phyloP scores from a whole-genome alignment of 2,888 invertebrate species.

The Petrophora chlorosata region DNA sequence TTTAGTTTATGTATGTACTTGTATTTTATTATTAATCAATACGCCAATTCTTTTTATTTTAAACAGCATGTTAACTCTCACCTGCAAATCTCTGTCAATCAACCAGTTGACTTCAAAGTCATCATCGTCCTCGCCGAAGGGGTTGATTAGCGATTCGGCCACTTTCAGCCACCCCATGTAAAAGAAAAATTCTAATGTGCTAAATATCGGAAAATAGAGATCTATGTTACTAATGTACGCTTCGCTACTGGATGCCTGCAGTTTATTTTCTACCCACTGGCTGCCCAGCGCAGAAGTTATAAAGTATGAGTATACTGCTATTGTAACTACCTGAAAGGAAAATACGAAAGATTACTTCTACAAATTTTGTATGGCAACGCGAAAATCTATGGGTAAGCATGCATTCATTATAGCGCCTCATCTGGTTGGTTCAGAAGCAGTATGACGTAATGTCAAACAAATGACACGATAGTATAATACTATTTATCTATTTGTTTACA shows the following conservation, averaged over 20 bases:
- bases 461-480: too few species aligned
- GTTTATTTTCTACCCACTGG: constrained; percentile 90
- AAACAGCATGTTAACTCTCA: constrained; percentile 52
- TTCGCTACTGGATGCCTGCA: constrained; percentile 49
- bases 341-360: too few species aligned
- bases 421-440: too few species aligned
- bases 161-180: constrained; percentile 97
- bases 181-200: constrained; percentile 93
- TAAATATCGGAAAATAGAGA: constrained; percentile 95
- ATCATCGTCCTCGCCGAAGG: constrained; percentile 96
- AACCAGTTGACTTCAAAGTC: constrained; percentile 97
- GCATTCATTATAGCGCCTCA: too few species aligned
- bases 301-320: constrained; percentile 96
- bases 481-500: too few species aligned
- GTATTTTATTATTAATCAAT: too few species aligned
- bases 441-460: too few species aligned
- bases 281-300: constrained; percentile 94
- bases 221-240: constrained; percentile 87
- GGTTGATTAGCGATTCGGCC: constrained; percentile 95
- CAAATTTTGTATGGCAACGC: too few species aligned
- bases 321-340: constrained; percentile 89
- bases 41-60: too few species aligned
- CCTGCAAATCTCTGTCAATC: constrained; percentile 94
- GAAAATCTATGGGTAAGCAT: too few species aligned
- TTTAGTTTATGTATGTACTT: too few species aligned